A percentile compares a stretch with the other conserved stretches of the same genome.
These are phyloP conservation scores for Xestia rhomboidea DNA, from an alignment of 2,888 invertebrate genomes.

Conservation along the genomic window DNA sequence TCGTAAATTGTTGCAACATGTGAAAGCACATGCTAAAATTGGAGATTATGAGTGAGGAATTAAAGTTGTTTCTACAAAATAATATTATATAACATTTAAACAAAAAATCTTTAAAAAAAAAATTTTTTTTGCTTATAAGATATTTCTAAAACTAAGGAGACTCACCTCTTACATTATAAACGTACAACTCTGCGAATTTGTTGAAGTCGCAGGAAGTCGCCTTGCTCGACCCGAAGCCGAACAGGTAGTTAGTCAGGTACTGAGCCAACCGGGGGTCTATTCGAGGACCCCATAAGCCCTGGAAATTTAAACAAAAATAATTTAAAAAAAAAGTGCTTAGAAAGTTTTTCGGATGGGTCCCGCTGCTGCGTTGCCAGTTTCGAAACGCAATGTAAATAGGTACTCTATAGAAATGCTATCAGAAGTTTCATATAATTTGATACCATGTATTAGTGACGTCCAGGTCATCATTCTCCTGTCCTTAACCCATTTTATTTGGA, in stretches of 20 bases:
- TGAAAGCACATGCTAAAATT: too few species aligned
- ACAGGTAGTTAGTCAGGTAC: constrained; percentile 92
- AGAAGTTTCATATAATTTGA: background rate
- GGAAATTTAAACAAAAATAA: constrained; percentile 62
- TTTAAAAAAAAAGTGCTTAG: background rate
- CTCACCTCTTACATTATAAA: constrained; percentile 92
- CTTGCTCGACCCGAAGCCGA: constrained; percentile 90
- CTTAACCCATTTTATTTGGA: too few species aligned
- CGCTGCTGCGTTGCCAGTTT: background rate
- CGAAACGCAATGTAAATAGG: background rate
- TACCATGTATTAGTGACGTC: too few species aligned
- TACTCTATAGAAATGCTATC: background rate
- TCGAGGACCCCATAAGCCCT: constrained; percentile 93
- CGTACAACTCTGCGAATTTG: constrained; percentile 93
- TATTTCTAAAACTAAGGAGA: background rate
- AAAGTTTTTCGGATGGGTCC: background rate
- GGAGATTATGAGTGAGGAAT: too few species aligned
- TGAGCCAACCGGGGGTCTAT: constrained; percentile 92
- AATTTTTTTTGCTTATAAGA: too few species aligned
- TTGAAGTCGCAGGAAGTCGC: constrained; percentile 90
- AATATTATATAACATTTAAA: too few species aligned
- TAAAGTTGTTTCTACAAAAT: too few species aligned
- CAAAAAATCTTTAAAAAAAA: too few species aligned
- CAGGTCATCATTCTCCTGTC: too few species aligned
- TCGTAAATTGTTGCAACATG: too few species aligned